Percentiles rank a stretch among this genome's conserved stretches.
Conservation (phyloP, 2,113 vertebrate species). For the Pitta sordida region DNA sequence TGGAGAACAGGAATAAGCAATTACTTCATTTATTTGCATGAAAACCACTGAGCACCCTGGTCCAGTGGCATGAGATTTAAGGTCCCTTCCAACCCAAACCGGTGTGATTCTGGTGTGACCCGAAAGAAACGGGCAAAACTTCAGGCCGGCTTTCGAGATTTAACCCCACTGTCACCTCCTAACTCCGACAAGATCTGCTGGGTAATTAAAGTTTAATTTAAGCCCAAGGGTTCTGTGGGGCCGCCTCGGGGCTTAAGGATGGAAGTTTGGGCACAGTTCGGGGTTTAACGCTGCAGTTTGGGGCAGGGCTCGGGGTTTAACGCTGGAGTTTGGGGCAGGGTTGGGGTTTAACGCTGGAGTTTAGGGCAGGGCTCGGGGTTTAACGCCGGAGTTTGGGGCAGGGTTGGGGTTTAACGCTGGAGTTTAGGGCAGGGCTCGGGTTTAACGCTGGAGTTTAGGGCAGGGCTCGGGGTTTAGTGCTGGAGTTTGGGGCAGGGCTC, state of each 20-base stretch:
- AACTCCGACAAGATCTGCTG: accelerated
- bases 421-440: no score
- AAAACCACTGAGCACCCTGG: no score
- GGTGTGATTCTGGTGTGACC: accelerated
- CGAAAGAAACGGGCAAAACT: not conserved
- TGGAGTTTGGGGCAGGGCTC: no score
- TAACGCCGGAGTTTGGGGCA: no score
- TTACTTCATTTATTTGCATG: not conserved
- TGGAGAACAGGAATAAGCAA: not conserved
- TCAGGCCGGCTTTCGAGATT: no score
- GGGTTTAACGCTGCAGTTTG: no score
- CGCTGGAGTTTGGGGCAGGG: not conserved
- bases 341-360: no score
- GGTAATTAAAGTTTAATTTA: accelerated
- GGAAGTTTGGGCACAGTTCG: not conserved
- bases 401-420: not conserved
- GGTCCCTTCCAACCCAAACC: not conserved
- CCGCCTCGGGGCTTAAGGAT: not conserved
- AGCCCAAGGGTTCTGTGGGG: accelerated
- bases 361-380: not conserved
- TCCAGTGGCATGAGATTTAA: not conserved
- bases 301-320: not conserved
- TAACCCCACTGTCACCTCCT: accelerated
- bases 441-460: no score
- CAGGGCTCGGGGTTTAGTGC: no score